Conservation (phyloP, 2,888 invertebrate genomes). For the Stratiomys singularior region DNA sequence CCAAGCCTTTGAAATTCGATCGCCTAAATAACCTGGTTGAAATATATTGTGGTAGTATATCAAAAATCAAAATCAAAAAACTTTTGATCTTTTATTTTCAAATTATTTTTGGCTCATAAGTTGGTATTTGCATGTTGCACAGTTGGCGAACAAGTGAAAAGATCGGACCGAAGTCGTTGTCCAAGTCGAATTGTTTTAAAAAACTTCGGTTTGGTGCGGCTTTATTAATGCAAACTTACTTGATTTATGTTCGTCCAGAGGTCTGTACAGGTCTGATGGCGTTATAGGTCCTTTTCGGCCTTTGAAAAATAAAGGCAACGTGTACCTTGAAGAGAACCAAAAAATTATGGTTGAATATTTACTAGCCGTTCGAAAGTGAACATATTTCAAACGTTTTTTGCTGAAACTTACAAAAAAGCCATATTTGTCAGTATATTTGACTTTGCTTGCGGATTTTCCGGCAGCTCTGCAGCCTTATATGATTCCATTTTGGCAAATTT, state of each 20-base stretch:
- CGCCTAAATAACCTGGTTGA: constrained; percentile 66
- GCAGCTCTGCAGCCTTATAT: constrained; percentile 58
- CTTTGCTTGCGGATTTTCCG: constrained; percentile 67
- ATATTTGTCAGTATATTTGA: constrained; percentile 70
- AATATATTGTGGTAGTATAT: too few species aligned
- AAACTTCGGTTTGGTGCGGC: neutral
- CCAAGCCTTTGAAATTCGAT: constrained; percentile 71
- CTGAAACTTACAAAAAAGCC: constrained; percentile 65
- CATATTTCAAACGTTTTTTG: neutral
- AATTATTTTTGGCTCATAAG: too few species aligned
- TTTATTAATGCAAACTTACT: constrained; percentile 56
- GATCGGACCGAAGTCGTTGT: neutral
- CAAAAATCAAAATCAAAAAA: too few species aligned
- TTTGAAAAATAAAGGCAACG: constrained; percentile 78
- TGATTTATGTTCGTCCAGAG: constrained; percentile 76
- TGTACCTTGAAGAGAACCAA: constrained; percentile 71
- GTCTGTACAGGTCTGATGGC: constrained; percentile 78
- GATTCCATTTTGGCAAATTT: constrained; percentile 46
- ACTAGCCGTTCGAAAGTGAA: neutral
- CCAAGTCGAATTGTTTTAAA: neutral
- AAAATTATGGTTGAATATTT: neutral
- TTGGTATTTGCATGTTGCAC: too few species aligned
- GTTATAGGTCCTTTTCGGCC: constrained; percentile 79
- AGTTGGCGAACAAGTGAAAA: too few species aligned
- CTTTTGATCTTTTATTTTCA: too few species aligned